phyloP scores from a whole-genome alignment of 2,113 vertebrate species.

The Myanophis thanlyinensis region DNA sequence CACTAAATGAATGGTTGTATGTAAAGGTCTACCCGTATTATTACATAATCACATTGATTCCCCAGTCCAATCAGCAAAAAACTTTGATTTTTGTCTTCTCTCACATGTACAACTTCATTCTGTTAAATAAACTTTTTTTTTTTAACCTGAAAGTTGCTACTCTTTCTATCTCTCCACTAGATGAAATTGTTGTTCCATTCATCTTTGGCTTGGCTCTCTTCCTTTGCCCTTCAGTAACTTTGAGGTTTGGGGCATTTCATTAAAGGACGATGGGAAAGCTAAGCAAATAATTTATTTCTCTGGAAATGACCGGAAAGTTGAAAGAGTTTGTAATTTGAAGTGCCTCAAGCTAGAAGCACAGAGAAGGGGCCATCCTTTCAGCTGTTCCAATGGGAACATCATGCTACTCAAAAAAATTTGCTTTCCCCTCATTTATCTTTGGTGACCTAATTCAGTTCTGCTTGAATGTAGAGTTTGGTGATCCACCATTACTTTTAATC shows the following conservation, averaged over 20 bases:
- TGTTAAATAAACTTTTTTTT: not conserved
- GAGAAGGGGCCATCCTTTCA: not conserved
- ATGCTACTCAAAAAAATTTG: not conserved
- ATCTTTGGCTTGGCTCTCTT: not conserved
- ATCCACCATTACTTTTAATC: slow-evolving; percentile 4
- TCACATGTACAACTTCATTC: not conserved
- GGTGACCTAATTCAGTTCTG: not conserved
- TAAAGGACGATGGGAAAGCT: slow-evolving; percentile 18
- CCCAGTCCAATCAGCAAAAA: not conserved
- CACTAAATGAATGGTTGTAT: not conserved
- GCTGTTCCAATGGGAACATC: slow-evolving; percentile 6
- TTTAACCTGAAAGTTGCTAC: not conserved
- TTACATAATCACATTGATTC: not conserved
- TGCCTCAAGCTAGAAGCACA: not conserved
- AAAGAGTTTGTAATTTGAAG: slow-evolving; percentile 16
- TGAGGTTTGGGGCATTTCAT: not conserved
- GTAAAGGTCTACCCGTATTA: not conserved
- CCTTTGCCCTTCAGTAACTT: not conserved
- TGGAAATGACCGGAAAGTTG: slow-evolving; percentile 19
- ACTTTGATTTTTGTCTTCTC: not conserved
- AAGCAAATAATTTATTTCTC: slow-evolving; percentile 31
- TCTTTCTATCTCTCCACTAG: not conserved
- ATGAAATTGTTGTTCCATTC: not conserved
- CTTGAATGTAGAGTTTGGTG: slow-evolving; percentile 4
- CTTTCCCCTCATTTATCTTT: not conserved